Percentiles rank a stretch among this genome's conserved stretches.
These are phyloP conservation scores for Caloenas nicobarica DNA, from an alignment of 2,113 vertebrate genomes.

Conservation along the genomic window DNA sequence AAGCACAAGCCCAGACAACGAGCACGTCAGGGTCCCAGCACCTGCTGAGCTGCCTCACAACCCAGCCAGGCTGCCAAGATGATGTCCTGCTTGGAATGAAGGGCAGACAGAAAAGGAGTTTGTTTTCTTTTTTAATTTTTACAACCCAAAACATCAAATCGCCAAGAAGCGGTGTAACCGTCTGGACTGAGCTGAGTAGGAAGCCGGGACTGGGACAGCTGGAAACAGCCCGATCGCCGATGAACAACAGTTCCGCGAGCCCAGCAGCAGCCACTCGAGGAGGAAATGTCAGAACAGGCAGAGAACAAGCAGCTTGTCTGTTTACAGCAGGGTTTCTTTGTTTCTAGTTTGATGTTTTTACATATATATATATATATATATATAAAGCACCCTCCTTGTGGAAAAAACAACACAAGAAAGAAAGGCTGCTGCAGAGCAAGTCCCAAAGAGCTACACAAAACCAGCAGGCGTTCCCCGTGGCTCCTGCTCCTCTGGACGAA, in stretches of 20 bases:
- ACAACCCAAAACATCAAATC: neutral
- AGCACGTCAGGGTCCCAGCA: rapidly evolving
- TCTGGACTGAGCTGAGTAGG: neutral
- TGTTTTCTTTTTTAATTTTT: neutral
- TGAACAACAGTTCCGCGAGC: rapidly evolving
- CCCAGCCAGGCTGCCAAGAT: neutral
- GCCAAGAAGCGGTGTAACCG: neutral
- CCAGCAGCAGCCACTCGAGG: neutral
- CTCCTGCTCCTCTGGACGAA: neutral
- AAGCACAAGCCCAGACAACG: rapidly evolving
- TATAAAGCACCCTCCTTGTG: neutral
- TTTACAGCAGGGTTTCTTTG: neutral
- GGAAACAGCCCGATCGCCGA: rapidly evolving
- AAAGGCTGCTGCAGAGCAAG: rapidly evolving
- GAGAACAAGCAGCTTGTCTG: neutral
- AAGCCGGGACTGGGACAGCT: neutral
- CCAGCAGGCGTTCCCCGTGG: rapidly evolving
- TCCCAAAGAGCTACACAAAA: rapidly evolving
- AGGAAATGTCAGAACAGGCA: rapidly evolving
- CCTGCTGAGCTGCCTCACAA: rapidly evolving
- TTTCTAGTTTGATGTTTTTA: neutral
- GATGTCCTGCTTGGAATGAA: rapidly evolving
- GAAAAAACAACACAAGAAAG: neutral
- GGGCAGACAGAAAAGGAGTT: too few species aligned
- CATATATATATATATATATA: neutral